These are phyloP conservation scores for Coenonympha arcania DNA, from an alignment of 2,888 invertebrate genomes.

Conservation along the genomic window DNA sequence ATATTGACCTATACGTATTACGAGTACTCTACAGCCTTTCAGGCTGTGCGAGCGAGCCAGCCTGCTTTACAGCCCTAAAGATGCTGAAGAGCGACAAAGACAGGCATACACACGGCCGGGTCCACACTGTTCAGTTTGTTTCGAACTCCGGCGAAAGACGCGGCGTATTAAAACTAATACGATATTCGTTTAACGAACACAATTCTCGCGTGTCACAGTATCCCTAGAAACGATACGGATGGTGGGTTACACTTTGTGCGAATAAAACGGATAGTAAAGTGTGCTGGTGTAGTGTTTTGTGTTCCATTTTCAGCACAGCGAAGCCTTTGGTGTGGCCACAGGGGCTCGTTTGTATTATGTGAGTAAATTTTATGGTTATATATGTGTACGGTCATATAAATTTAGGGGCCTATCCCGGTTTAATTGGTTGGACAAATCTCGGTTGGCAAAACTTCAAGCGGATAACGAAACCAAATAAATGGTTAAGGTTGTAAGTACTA, in stretches of 20 bases:
- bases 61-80: conserved; percentile 31
- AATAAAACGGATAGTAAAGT: background rate
- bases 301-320: conserved; percentile 10
- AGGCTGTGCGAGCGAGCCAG: conserved; percentile 51
- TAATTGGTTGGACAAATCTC: conserved; percentile 1
- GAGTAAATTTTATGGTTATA: conserved; percentile 32
- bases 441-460: no score
- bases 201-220: conserved; percentile 19
- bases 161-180: conserved; percentile 24
- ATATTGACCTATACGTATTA: conserved; percentile 75
- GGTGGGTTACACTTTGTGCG: conserved; percentile 12
- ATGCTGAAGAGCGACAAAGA: conserved; percentile 42
- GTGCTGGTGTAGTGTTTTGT: conserved; percentile 21
- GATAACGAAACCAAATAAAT: no score
- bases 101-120: conserved; percentile 48
- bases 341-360: conserved; percentile 37
- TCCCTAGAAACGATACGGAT: conserved; percentile 17
- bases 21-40: conserved; percentile 66
- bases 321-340: conserved; percentile 17
- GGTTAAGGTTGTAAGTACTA: no score
- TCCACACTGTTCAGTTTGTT: conserved; percentile 60
- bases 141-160: conserved; percentile 49
- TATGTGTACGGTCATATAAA: conserved; percentile 7
- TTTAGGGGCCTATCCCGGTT: conserved; percentile 11
- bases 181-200: conserved; percentile 24